A percentile compares a stretch with the other conserved stretches of the same genome.
These are phyloP conservation scores for Gastracanthus pulcherrimus DNA, from an alignment of 2,888 invertebrate genomes.

Conservation along the genomic window DNA sequence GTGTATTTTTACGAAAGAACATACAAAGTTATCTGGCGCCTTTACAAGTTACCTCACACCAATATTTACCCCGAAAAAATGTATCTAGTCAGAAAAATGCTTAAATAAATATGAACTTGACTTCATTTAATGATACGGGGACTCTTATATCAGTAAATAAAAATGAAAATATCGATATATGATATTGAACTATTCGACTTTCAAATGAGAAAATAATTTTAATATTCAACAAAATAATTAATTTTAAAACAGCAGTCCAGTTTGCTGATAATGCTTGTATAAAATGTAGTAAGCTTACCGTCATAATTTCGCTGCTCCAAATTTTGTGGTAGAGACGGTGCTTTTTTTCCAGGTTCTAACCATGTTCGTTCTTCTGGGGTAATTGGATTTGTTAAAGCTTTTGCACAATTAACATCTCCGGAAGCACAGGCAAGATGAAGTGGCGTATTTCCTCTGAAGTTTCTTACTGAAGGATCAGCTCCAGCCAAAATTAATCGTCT, in stretches of 20 bases:
- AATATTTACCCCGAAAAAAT: background rate
- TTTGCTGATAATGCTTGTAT: too few species aligned
- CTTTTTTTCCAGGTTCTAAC: slow-evolving; percentile 71
- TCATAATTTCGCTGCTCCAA: slow-evolving; percentile 91
- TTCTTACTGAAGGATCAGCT: slow-evolving; percentile 81
- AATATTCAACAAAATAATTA: too few species aligned
- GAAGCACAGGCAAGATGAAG: slow-evolving; percentile 89
- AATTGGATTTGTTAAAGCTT: slow-evolving; percentile 86
- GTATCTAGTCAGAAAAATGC: background rate
- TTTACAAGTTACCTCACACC: background rate
- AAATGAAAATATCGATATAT: background rate
- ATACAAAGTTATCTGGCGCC: slow-evolving; percentile 11
- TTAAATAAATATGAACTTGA: slow-evolving; percentile 3
- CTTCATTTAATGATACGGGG: background rate
- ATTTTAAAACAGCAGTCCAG: too few species aligned
- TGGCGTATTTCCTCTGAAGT: slow-evolving; percentile 90
- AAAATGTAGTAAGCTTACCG: slow-evolving; percentile 87
- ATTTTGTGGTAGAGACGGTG: slow-evolving; percentile 80
- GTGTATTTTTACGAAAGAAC: slow-evolving; percentile 4
- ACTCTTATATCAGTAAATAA: background rate
- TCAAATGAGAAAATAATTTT: too few species aligned
- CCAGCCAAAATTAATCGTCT: slow-evolving; percentile 90
- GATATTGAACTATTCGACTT: background rate
- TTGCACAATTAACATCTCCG: slow-evolving; percentile 85
- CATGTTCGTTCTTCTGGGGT: slow-evolving; percentile 77